Evolutionary conservation across 2,113 vertebrate genomes (phyloP), one percentile per base, ranked within the genome.

Genomic region (Elanus axillaris): DNA sequence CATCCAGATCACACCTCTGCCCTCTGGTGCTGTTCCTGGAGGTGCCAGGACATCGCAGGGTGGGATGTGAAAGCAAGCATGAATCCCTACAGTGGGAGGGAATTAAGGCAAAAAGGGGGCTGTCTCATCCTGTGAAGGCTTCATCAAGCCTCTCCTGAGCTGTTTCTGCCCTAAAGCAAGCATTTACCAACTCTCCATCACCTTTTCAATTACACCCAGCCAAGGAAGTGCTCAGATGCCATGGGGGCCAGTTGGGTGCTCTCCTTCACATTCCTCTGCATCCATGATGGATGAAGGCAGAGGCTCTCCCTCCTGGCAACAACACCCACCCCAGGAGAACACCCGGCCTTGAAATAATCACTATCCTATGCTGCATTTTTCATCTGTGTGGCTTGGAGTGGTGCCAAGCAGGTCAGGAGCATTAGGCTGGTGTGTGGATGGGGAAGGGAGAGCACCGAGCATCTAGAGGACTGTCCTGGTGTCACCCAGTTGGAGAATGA

Each of bases 171-270:
- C 42, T 56, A 52, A 55, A 76, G 29, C 15, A 50, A 75, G 22
- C 5, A 25, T 73, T 91, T 67, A 29, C 48, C 64, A 82, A 43
- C 59, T 7, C 62, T 50, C 25, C 73, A 13, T 50, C 5, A 0
- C 40, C 32, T 84, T 20, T 42, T 50, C 40, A 26, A 21, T 78
- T 19, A 36, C 1, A 7, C 5, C 67, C 45, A 7, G n/a, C 31
- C 0, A 2, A 74, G 32, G 79, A 56, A 66, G 43, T 0, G 0
- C 78, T 53, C 0, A 4, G 29, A 26, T 71, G 38, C 69, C 3
- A 5, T 0, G 3, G 60, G 21, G 50, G 17, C 60, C 0, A 2
- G 7, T 8, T 0, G 9, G 60, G 36, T 38, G 32, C n/a, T 43
- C 21, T 53, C 18, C 76, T 67, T 89, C 29, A 48, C 47, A 32